A percentile compares a stretch with the other conserved stretches of the same genome.
Conservation (phyloP, 2,797 vertebrate species). For the Crocodylus rhombifer region DNA sequence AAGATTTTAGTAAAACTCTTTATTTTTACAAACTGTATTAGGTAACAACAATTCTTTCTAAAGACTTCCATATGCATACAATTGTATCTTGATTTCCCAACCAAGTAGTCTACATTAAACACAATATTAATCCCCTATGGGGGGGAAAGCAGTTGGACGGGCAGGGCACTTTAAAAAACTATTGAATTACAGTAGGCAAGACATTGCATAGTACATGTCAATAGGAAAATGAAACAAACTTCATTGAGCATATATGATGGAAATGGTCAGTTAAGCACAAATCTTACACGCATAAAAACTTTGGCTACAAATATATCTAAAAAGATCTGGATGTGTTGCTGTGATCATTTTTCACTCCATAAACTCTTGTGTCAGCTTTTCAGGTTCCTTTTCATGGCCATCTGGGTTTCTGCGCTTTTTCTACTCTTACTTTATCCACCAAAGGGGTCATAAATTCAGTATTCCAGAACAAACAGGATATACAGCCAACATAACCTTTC, state of each 20-base stretch:
- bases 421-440: background rate
- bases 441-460: background rate
- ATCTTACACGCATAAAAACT: accelerated
- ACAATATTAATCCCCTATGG: background rate
- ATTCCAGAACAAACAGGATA: background rate
- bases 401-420: background rate
- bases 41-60: constrained; percentile 32
- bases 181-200: background rate
- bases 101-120: constrained; percentile 46
- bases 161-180: background rate
- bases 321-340: background rate
- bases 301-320: background rate
- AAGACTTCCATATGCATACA: constrained; percentile 60
- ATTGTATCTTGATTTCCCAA: constrained; percentile 43
- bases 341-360: background rate
- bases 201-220: background rate
- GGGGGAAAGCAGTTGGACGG: background rate
- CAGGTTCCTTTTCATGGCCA: background rate
- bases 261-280: background rate
- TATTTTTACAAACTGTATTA: constrained; percentile 49
- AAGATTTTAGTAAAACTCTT: constrained; percentile 14
- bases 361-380: background rate
- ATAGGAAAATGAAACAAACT: background rate
- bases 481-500: background rate
- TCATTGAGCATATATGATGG: background rate